Percentiles rank a stretch among this genome's conserved stretches.
These are phyloP conservation scores for Oncorhynchus gorbuscha DNA, from an alignment of 2,113 vertebrate species.

Conservation along the genomic window DNA sequence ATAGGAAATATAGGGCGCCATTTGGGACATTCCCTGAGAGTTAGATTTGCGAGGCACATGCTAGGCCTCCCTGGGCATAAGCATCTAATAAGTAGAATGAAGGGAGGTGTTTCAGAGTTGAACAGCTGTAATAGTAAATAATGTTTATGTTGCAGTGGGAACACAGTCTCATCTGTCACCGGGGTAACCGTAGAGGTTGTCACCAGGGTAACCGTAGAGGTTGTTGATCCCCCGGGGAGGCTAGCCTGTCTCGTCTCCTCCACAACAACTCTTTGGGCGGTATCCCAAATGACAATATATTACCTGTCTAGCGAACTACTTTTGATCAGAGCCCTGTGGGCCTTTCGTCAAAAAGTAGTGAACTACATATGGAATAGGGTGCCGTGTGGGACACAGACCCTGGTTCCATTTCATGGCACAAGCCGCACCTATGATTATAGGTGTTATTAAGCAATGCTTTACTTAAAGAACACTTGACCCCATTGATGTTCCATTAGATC, in stretches of 20 bases:
- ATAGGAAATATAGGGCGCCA: neutral
- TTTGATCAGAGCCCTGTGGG: too few relatives aligned
- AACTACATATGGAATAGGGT: too few relatives aligned
- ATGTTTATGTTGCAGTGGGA: conserved; percentile 74
- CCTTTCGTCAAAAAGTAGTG: too few relatives aligned
- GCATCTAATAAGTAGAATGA: conserved; percentile 67
- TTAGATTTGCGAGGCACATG: conserved; percentile 26
- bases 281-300: too few relatives aligned
- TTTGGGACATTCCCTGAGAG: conserved; percentile 28
- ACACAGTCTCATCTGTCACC: conserved; percentile 69
- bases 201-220: conserved; percentile 67
- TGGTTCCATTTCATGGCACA: conserved; percentile 22
- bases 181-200: conserved; percentile 67
- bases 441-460: conserved; percentile 41
- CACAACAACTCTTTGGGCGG: conserved; percentile 8
- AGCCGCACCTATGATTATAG: conserved; percentile 23
- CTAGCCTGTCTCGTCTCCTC: conserved; percentile 49
- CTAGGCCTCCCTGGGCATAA: conserved; percentile 59
- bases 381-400: neutral
- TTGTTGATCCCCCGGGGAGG: conserved; percentile 69
- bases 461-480: conserved; percentile 13
- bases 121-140: conserved; percentile 78
- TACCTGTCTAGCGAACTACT: conserved; percentile 8
- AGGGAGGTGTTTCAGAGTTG: conserved; percentile 69
- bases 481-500: conserved; percentile 6